Percentiles rank a stretch among this genome's conserved stretches.
Evolutionary conservation across 2,113 vertebrate species (phyloP).

Genomic region (Gobio gobio): DNA sequence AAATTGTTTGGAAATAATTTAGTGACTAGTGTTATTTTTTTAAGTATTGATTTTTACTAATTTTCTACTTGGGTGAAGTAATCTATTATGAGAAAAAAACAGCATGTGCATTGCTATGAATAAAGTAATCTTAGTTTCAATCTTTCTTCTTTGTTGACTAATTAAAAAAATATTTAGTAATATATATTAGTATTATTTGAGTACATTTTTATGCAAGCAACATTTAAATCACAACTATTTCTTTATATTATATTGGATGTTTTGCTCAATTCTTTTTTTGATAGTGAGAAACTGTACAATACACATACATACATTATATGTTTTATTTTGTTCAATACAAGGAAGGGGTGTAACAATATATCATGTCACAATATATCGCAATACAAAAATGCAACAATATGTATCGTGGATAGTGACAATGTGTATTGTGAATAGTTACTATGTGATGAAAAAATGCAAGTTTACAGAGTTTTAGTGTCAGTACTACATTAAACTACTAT

Average conservation of each 20-base stretch:
- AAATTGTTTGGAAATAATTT: slow-evolving; percentile 43
- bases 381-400: no score
- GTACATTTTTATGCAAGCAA: not conserved
- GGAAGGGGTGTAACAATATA: no score
- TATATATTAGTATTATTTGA: not conserved
- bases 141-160: no score
- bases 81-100: not conserved
- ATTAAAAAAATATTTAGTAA: no score
- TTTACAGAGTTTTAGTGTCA: no score
- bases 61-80: not conserved
- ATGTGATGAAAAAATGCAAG: no score
- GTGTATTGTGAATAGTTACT: no score
- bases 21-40: not conserved
- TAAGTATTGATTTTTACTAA: not conserved
- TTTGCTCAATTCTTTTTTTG: not conserved
- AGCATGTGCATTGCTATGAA: not conserved
- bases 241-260: not conserved
- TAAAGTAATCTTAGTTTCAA: not conserved
- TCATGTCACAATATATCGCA: no score
- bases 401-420: no score
- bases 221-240: not conserved
- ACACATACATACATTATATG: no score
- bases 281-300: not conserved
- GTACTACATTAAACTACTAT: no score
- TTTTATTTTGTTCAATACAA: no score